Base-by-base conservation (phyloP, 1,140 invertebrate species). In the Limonius californicus region DNA sequence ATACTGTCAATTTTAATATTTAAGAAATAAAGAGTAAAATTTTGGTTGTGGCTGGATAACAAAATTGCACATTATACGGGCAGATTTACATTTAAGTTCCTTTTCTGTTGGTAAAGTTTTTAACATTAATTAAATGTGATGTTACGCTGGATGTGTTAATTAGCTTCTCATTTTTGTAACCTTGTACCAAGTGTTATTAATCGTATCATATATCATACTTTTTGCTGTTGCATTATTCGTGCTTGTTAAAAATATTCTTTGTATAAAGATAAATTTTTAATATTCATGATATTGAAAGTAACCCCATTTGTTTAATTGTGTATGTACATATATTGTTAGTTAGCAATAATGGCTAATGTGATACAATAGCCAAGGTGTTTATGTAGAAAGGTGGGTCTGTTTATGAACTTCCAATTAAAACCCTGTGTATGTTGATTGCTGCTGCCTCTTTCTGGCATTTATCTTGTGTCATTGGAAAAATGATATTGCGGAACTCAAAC, bases 301-400 rank as follows among this genome's bases (percentile, higher is more conserved):
- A 50, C 20, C 16, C 45, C 20, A 21, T 21, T 50, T 50, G 20
- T 50, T 50, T 50, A 50, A 18, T 50, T 50, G 45, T 50, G 19
- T 50, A 4, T 50, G 42, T 50, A 14, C 14, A 50, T 50, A 50
- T 50, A 50, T 50, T 19, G 16, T 50, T 50, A 50, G 16, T 50
- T 50, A 50, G 45, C 45, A 50, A 50, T 50, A 50, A 50, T 19
- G 45, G 45, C 45, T 50, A 50, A 50, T 50, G 45, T 50, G 45
- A 50, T 50, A 50, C 20, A 6, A n/a, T 39, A 39, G 11, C 35
- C 35, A 39, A 39, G 35, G 35, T n/a, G 35, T 39, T 39, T 2
- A 39, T 39, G 35, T 39, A 39, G 35, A 39, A 39, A 27, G 23
- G 23, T 45, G 42, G 42, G 42, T 18, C n/a, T n/a, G n/a, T n/a